Evolutionary conservation across 2,797 vertebrate genomes (phyloP), one percentile per base, ranked within the genome.

Genomic region (Kryptolebias ocellatus): DNA sequence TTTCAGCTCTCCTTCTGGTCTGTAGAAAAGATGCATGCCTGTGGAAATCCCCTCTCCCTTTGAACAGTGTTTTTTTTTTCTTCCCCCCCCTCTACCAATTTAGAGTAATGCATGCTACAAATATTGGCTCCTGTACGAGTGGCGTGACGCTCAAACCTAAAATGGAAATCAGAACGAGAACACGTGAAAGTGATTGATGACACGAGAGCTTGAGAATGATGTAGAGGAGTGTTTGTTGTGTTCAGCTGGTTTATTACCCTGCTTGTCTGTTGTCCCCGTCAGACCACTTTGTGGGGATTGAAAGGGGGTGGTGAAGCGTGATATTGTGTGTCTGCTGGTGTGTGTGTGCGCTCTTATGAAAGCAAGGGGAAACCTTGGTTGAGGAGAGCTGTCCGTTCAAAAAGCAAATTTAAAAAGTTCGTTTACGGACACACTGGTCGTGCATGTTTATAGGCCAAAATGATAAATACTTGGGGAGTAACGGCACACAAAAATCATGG

Each of bases 191-290:
- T 71, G 78, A 78, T 74, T 74, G 71, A 75, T 52, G 66, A 53
- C 47, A 51, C 45, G 46, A 34, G 70, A 51, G 71, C 60, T 45
- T 27, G 65, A 61, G 49, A 58, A 31, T 81, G 79, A 86, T 86
- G 84, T 78, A 80, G 64, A 45, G 68, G 52, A 11, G 50, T 28
- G 80, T 72, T 64, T 81, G 70, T 76, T 83, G 81, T 72, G 55
- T 81, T 85, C 63, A 74, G 76, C 80, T 73, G 83, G 53, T 88
- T 87, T 89, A 90, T 87, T 82, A 72, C 72, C 62, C 68, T 6
- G 60, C 63, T 72, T 68, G 78, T 63, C 77, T 69, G 59, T 18
- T 60, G 55, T 44, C 65, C 51, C 9, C 49, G 3, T 74, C 74
- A 56, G 72, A 84, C 74, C 75, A 70, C 81, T 87, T 79, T 78